phyloP scores from a whole-genome alignment of 1,140 invertebrate genomes.

The Eurosta solidaginis region DNA sequence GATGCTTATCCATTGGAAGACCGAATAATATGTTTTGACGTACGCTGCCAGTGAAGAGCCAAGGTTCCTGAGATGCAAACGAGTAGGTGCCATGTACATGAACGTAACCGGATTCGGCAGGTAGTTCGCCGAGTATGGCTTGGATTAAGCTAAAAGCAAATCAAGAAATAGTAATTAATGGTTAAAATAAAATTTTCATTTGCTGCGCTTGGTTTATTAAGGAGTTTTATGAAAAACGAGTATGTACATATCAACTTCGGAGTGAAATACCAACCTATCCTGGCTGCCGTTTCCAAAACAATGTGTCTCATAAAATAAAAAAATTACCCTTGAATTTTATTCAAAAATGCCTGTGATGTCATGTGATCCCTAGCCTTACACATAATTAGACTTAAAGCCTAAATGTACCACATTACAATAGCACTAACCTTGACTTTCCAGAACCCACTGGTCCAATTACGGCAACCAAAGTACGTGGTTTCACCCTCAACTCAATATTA shows the following conservation, averaged over 20 bases:
- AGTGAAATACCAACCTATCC: too few relatives aligned
- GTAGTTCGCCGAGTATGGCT: constrained; percentile 79
- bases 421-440: constrained; percentile 66
- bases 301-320: too few relatives aligned
- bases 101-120: constrained; percentile 69
- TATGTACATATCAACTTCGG: too few relatives aligned
- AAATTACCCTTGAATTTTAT: too few relatives aligned
- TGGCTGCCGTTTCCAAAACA: too few relatives aligned
- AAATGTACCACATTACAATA: not conserved
- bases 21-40: constrained; percentile 92
- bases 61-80: constrained; percentile 92
- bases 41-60: constrained; percentile 80
- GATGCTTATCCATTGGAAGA: constrained; percentile 70
- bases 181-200: too few relatives aligned
- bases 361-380: too few relatives aligned
- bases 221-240: too few relatives aligned
- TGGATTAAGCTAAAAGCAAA: constrained; percentile 80
- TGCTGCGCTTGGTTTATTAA: too few relatives aligned
- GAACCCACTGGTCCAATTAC: constrained; percentile 77
- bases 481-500: constrained; percentile 68
- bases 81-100: constrained; percentile 77
- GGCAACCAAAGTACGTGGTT: constrained; percentile 68
- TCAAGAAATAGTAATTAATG: too few relatives aligned
- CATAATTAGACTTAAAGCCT: not conserved
- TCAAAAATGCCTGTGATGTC: too few relatives aligned